Evolutionary conservation across 1,140 invertebrate genomes (phyloP).

Genomic region (Cardiocondyla obscurior): DNA sequence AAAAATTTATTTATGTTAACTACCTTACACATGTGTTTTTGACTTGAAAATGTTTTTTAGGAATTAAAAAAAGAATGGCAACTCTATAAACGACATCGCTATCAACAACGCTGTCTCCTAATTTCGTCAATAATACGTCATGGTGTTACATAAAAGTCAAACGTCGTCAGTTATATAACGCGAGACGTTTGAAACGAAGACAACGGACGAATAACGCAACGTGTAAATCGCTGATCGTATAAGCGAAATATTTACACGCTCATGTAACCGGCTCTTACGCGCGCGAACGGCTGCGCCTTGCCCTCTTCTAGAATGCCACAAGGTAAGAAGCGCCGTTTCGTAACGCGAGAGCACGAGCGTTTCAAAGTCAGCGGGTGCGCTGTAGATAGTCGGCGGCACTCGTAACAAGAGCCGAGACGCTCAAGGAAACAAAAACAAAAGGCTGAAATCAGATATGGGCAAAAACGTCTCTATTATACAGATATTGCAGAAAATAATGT

Average conservation of each 20-base stretch:
- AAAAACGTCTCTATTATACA: background rate
- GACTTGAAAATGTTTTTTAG: too few relatives aligned
- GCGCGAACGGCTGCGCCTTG: slow-evolving; percentile 71
- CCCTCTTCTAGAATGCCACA: slow-evolving; percentile 72
- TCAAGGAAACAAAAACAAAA: background rate
- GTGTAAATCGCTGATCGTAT: slow-evolving; percentile 67
- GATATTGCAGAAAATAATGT: background rate
- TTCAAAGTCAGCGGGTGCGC: slow-evolving; percentile 71
- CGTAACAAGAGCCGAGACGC: background rate
- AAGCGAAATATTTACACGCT: slow-evolving; percentile 80
- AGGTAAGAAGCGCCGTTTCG: slow-evolving; percentile 76
- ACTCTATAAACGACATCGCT: too few relatives aligned
- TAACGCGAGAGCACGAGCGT: slow-evolving; percentile 68
- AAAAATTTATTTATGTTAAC: too few relatives aligned
- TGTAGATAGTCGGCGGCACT: background rate
- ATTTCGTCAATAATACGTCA: slow-evolving; percentile 70
- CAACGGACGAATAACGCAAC: slow-evolving; percentile 61
- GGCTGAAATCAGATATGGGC: background rate
- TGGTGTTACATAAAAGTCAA: slow-evolving; percentile 75
- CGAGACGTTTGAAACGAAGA: slow-evolving; percentile 62
- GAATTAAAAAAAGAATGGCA: too few relatives aligned
- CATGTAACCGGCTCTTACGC: slow-evolving; percentile 77
- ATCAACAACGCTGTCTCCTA: slow-evolving; percentile 28
- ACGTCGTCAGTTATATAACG: slow-evolving; percentile 74
- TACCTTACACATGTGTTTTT: too few relatives aligned